A percentile compares a stretch with the other conserved stretches of the same genome.
phyloP scores from a whole-genome alignment of 92 coral and sea anemone species.

The Metridium senile region DNA sequence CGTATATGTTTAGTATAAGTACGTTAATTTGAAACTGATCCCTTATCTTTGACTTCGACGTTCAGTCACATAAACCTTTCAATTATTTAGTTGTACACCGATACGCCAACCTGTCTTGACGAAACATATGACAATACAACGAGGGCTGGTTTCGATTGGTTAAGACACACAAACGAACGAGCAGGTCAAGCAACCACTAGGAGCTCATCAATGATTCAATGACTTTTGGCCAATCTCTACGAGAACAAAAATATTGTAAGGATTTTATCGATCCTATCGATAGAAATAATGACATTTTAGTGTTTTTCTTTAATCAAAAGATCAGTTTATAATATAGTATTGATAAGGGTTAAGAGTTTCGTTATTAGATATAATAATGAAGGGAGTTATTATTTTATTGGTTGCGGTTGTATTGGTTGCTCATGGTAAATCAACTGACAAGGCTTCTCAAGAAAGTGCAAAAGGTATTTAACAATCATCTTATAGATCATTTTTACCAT shows the following conservation, averaged over 20 bases:
- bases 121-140: slow-evolving; percentile 6
- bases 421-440: slow-evolving; percentile 8
- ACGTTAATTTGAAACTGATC: too few relatives aligned
- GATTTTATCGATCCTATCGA: slow-evolving; percentile 25
- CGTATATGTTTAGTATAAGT: too few relatives aligned
- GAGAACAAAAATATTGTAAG: slow-evolving; percentile 12
- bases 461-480: background rate
- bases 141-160: slow-evolving; percentile 8
- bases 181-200: slow-evolving; percentile 22
- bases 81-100: slow-evolving; percentile 3
- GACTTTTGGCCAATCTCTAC: slow-evolving; percentile 14
- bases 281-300: slow-evolving; percentile 6
- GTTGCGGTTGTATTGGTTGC: slow-evolving; percentile 10
- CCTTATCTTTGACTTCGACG: too few relatives aligned
- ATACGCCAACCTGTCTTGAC: slow-evolving; percentile 23
- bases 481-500: background rate
- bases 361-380: slow-evolving; percentile 5
- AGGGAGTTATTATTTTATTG: slow-evolving; percentile 3
- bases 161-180: background rate
- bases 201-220: slow-evolving; percentile 19
- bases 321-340: background rate
- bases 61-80: slow-evolving; percentile 1
- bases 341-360: background rate
- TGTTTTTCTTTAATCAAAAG: background rate
- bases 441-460: background rate